phyloP scores from a whole-genome alignment of 2,113 vertebrate genomes.

The Ceyx melanurus region DNA sequence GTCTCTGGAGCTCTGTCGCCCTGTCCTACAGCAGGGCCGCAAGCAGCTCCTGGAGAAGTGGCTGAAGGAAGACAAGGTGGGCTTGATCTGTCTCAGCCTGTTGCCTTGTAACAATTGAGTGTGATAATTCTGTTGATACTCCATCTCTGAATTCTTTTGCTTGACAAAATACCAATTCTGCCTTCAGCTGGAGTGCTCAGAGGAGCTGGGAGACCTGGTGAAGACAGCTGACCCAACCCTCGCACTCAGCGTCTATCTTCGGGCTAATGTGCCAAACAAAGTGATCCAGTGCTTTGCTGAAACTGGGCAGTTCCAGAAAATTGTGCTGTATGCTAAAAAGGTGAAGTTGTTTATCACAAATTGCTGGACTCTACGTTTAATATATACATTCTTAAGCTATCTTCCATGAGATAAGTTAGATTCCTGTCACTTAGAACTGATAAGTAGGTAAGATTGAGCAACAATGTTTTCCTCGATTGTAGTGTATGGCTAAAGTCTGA shows the following conservation, averaged over 20 bases:
- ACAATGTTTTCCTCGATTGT: neutral
- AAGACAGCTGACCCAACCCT: slow-evolving; percentile 87
- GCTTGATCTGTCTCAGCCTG: neutral
- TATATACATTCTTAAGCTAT: neutral
- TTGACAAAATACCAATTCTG: slow-evolving; percentile 10
- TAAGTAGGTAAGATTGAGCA: neutral
- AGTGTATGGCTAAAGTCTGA: neutral
- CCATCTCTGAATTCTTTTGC: neutral
- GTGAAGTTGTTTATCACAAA: slow-evolving; percentile 64
- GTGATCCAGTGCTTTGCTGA: slow-evolving; percentile 96
- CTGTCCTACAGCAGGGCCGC: slow-evolving; percentile 89
- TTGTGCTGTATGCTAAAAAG: slow-evolving; percentile 93
- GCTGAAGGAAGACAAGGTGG: slow-evolving; percentile 94
- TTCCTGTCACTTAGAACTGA: neutral
- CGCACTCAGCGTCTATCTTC: slow-evolving; percentile 91
- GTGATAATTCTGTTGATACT: neutral
- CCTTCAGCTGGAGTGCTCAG: slow-evolving; percentile 88
- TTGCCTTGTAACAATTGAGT: neutral
- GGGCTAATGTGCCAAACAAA: slow-evolving; percentile 91
- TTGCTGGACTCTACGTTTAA: neutral
- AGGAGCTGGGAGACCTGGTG: slow-evolving; percentile 91
- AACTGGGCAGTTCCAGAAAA: slow-evolving; percentile 94
- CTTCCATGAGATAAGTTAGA: slow-evolving; percentile 13
- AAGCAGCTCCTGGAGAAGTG: slow-evolving; percentile 93
- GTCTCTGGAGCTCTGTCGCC: slow-evolving; percentile 90